phyloP scores from a whole-genome alignment of 2,888 invertebrate species.

The Osmoderma eremita region DNA sequence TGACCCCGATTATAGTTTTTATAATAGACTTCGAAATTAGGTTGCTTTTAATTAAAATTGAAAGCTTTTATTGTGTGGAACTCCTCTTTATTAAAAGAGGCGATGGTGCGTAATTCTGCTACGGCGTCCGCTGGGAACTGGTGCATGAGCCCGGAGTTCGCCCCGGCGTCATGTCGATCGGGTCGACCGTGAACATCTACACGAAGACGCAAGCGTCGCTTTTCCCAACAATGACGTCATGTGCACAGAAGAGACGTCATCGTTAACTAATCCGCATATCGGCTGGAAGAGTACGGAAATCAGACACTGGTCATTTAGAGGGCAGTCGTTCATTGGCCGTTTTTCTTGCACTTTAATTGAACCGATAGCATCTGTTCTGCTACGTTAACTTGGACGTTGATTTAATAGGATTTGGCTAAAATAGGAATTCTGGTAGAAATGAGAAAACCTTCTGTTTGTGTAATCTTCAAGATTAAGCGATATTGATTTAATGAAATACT shows the following conservation, averaged over 20 bases:
- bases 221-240: constrained; percentile 54
- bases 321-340: constrained; percentile 21
- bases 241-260: constrained; percentile 53
- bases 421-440: constrained; percentile 9
- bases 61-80: neutral
- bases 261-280: constrained; percentile 48
- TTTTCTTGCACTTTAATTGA: constrained; percentile 28
- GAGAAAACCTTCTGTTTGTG: constrained; percentile 34
- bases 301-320: constrained; percentile 41
- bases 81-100: neutral
- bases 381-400: neutral
- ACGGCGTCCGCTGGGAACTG: constrained; percentile 51
- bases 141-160: constrained; percentile 55
- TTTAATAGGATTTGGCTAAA: constrained; percentile 8
- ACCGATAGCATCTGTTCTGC: constrained; percentile 11
- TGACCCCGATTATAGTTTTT: neutral
- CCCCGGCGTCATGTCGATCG: constrained; percentile 57
- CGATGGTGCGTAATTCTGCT: constrained; percentile 18
- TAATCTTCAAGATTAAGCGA: constrained; percentile 32
- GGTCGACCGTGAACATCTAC: constrained; percentile 57
- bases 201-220: constrained; percentile 55
- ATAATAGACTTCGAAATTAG: neutral
- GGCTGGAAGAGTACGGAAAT: constrained; percentile 24
- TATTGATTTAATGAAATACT: constrained; percentile 19
- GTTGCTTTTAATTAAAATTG: neutral